Evolutionary conservation across 2,888 invertebrate species (phyloP), one percentile per base, ranked within the genome.

Genomic region (Brachyptera putata): DNA sequence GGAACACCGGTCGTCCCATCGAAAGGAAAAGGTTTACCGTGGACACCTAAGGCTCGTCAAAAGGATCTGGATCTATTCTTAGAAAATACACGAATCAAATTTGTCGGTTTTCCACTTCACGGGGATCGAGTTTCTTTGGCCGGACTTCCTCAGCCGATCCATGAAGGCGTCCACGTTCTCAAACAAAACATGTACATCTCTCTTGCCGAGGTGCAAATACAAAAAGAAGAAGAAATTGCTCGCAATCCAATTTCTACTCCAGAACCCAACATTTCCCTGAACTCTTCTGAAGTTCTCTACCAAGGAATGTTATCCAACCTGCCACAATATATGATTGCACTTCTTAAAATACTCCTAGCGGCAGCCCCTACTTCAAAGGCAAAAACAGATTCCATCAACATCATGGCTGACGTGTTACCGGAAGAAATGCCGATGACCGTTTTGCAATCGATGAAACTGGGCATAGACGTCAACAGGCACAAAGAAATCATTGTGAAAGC

Each of bases 311-410:
- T 97, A 66, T 95, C 97, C 1, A 94, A 93, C 77, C 79, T 99
- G 69, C 95, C 97, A 9, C 97, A 98, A 71, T 96, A 97, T 71
- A 95, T 97, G 89, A 98, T 98, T 71, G 95, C 96, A 21, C 74
- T 99, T 58, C 77, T 99, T 56, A 99, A 99, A 80, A 94, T 99
- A 68, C 80, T 99, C 60, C 80, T 99, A 60, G 98, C 98, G 26
- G 97, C 98, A 58, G 95, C 97, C 34, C 98, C 99, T 3, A 97
- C 97, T n/a, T 95, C 95, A n/a, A 97, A 96, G 77, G 87, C 93
- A 3, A 97, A 97, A 78, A 93, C 90, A 9, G 99, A 99, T 73
- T 95, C 97, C 55, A 94, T 98, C 69, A 98, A 98, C 75, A 97
- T 99, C 46, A 88, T 98, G 85, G 92, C 95, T 39, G 99, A 99